Conservation (phyloP, 2,113 vertebrate genomes). For the Hylia prasina region DNA sequence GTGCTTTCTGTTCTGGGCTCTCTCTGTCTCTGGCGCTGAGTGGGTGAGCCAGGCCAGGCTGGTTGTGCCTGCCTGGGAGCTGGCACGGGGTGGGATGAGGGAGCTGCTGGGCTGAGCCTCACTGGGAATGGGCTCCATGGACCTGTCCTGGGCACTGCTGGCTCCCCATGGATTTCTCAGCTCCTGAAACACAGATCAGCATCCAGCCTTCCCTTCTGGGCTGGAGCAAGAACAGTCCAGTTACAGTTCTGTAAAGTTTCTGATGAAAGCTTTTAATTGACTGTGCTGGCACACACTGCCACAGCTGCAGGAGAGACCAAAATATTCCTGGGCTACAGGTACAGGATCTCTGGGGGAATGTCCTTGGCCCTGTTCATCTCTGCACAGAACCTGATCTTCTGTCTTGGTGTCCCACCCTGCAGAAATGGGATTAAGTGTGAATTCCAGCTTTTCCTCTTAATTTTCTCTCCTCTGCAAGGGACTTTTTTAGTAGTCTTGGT, state of each 20-base stretch:
- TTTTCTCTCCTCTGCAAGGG: background rate
- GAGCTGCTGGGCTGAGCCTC: background rate
- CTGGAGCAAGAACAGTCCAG: background rate
- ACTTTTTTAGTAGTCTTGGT: background rate
- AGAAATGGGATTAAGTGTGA: background rate
- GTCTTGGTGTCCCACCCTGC: background rate
- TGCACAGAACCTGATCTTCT: background rate
- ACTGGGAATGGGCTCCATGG: rapidly evolving
- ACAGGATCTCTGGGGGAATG: background rate
- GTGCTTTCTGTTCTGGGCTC: background rate
- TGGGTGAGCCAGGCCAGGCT: background rate
- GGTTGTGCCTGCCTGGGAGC: background rate
- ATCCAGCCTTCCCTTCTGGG: background rate
- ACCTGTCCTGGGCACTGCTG: background rate
- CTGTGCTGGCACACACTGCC: background rate
- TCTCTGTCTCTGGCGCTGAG: background rate
- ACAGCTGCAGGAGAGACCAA: background rate
- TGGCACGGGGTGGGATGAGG: background rate
- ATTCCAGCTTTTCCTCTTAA: background rate
- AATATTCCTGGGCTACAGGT: background rate
- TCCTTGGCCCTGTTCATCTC: background rate
- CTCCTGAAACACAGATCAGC: background rate
- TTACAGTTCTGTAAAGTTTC: background rate
- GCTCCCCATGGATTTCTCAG: background rate
- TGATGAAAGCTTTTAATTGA: background rate